Evolutionary conservation across 1,140 invertebrate species (phyloP), one percentile per base, ranked within the genome.

Genomic region (Nasonia vitripennis): DNA sequence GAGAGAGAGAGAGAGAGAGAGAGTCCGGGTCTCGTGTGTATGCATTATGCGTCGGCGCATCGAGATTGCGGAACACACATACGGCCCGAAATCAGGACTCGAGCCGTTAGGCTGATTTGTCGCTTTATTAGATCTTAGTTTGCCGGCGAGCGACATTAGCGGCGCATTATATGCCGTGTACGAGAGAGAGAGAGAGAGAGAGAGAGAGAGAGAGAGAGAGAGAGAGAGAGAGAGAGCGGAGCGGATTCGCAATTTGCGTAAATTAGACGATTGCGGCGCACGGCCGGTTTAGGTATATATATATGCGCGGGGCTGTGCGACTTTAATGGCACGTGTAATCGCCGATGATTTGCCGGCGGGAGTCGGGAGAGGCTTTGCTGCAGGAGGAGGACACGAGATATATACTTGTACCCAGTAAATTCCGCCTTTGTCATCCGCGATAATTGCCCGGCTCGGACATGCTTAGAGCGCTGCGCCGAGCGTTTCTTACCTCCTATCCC

Each of bases 61-160:
- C 67, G 41, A 10, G 62, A 78, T 75, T 67, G 51, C 23, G 80
- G 7, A 45, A 45, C 10, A 45, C 41, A 7, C 55, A 62, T 62
- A 62, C 55, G 55, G 55, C 20, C 17, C 55, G 55, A n/a, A 62
- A 62, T 62, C 14, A 11, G 27, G 70, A 17, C 14, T 73, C 55
- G 48, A 9, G 83, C 86, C 87, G 90, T 92, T 92, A 91, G 89
- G 82, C 90, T 93, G 92, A 93, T 93, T 93, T 93, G 92, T 93
- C 90, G 92, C 91, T 93, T 93, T 93, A 93, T 93, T 93, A 93
- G 92, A 93, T 93, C 92, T 93, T 93, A 91, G 90, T 89, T 89
- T 17, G 73, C 37, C 51, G 10, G 20, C 14, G 55, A 62, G 88
- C 85, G 83, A 55, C 87, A 88, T 89, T 87, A 85, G 80, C 45